Conservation (phyloP, 2,113 vertebrate genomes). For the Cyrtonyx montezumae region DNA sequence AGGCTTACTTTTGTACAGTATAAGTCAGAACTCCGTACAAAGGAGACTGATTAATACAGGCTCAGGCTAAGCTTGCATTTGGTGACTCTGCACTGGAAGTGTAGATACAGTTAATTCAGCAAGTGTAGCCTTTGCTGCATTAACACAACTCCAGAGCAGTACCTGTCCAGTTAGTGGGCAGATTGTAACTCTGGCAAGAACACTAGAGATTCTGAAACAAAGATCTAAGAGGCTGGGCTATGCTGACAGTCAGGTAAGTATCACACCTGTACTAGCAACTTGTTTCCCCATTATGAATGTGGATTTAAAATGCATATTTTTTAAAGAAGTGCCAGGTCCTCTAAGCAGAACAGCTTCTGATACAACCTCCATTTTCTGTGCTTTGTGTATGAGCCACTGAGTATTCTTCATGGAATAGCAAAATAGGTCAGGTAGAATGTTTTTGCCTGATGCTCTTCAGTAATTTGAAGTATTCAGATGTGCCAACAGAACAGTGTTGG, state of each 20-base stretch:
- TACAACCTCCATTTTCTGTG: slow-evolving; percentile 33
- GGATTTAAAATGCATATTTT: slow-evolving; percentile 23
- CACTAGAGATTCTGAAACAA: not conserved
- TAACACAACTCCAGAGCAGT: not conserved
- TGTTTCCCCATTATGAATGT: slow-evolving; percentile 9
- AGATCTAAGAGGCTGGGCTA: not conserved
- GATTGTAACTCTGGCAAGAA: slow-evolving; percentile 2
- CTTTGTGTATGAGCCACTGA: slow-evolving; percentile 48
- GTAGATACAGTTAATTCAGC: not conserved
- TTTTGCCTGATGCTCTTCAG: slow-evolving; percentile 69
- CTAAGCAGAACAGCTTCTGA: slow-evolving; percentile 49
- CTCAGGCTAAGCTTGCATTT: not conserved
- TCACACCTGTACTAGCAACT: slow-evolving; percentile 6
- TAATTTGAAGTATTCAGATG: slow-evolving; percentile 50
- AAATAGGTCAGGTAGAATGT: slow-evolving; percentile 50
- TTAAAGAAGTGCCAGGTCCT: slow-evolving; percentile 32
- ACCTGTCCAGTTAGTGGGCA: not conserved
- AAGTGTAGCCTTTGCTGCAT: not conserved
- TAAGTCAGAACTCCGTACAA: not conserved
- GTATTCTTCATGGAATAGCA: slow-evolving; percentile 49
- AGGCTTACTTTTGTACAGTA: not conserved
- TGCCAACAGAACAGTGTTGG: slow-evolving; percentile 40
- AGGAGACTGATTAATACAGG: not conserved
- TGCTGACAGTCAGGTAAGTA: slow-evolving; percentile 32
- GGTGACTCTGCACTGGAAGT: not conserved